These are phyloP conservation scores for Lasiurus borealis DNA, from an alignment of 2,113 vertebrate genomes.

Conservation along the genomic window DNA sequence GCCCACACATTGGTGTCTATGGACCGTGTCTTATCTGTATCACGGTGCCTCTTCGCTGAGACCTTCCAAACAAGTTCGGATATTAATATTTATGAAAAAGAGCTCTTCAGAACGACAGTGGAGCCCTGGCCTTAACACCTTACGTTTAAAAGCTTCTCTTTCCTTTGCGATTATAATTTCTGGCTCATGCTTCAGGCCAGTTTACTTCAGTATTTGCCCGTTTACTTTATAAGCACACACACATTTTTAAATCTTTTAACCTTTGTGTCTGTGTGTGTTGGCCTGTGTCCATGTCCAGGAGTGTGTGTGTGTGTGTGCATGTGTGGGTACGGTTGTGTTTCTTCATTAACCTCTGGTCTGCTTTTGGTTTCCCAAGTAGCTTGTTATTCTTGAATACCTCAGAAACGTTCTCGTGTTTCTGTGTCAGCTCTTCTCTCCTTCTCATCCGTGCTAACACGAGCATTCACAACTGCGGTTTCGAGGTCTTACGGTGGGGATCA, in stretches of 20 bases:
- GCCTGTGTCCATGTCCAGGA: neutral
- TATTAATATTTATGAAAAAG: slow-evolving; percentile 30
- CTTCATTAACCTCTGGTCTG: neutral
- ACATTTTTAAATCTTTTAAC: neutral
- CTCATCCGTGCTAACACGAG: neutral
- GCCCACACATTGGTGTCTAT: neutral
- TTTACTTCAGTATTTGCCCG: neutral
- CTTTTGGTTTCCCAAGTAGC: neutral
- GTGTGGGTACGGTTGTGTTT: neutral
- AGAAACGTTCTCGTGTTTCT: neutral
- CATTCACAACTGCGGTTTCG: neutral
- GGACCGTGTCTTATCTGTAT: neutral
- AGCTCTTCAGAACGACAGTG: neutral
- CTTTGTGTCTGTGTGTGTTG: neutral
- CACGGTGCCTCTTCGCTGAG: neutral
- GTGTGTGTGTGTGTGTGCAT: neutral
- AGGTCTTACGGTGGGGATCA: neutral
- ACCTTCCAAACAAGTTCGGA: neutral
- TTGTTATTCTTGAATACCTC: neutral
- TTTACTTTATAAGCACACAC: neutral
- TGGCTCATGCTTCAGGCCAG: neutral
- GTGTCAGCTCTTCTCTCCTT: neutral
- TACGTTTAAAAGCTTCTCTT: neutral
- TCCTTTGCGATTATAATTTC: neutral
- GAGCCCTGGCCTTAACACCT: neutral